Conservation (phyloP, 2,888 invertebrate species). For the Phania funesta region DNA sequence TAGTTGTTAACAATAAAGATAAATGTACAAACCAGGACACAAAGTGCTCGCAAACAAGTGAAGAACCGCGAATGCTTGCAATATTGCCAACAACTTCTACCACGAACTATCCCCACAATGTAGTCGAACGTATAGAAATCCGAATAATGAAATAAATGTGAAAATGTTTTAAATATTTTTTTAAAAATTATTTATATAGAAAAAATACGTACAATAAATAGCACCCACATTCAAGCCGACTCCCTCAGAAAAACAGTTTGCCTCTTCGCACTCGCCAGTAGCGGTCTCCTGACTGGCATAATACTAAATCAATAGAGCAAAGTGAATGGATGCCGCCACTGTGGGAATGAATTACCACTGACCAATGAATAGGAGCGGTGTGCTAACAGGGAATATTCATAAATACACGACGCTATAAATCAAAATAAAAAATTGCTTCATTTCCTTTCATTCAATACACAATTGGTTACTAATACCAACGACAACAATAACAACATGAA, state of each 20-base stretch:
- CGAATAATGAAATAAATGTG: no score
- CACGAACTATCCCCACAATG: background rate
- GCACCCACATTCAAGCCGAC: no score
- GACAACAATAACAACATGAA: background rate
- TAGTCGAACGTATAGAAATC: no score
- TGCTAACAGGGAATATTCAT: constrained; percentile 42
- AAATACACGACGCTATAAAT: constrained; percentile 42
- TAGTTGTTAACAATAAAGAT: constrained; percentile 22
- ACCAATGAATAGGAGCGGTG: background rate
- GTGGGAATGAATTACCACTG: constrained; percentile 28
- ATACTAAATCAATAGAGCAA: background rate
- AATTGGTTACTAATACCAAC: constrained; percentile 9
- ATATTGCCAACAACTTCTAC: background rate
- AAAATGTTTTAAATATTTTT: no score
- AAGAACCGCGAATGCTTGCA: background rate
- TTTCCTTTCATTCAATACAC: constrained; percentile 26
- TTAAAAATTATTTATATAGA: no score
- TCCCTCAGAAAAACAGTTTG: no score
- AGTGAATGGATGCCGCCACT: constrained; percentile 17
- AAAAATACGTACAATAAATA: no score
- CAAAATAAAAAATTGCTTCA: constrained; percentile 10
- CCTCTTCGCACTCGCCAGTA: no score
- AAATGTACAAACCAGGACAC: background rate
- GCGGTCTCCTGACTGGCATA: constrained; percentile 14
- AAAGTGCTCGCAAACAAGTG: background rate